phyloP scores from a whole-genome alignment of 2,113 vertebrate species.

The Sphyrna mokarran region DNA sequence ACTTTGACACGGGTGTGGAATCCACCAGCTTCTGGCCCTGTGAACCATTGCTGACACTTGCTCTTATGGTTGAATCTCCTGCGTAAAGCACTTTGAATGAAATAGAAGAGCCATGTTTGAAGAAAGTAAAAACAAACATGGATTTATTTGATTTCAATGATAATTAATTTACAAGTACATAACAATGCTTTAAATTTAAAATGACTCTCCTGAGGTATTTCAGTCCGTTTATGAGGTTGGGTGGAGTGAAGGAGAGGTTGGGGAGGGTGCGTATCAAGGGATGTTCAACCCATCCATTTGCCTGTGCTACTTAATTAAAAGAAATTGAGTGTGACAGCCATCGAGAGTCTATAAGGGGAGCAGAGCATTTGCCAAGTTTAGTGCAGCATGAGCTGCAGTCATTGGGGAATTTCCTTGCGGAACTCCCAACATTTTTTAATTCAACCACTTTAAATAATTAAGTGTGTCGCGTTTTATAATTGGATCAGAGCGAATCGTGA shows the following conservation, averaged over 20 bases:
- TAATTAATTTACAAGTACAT: neutral
- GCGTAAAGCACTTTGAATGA: neutral
- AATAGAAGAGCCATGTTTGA: neutral
- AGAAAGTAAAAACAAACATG: neutral
- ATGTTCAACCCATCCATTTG: neutral
- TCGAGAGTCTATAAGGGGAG: neutral
- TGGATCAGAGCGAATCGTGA: neutral
- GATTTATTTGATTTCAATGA: neutral
- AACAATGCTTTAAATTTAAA: neutral
- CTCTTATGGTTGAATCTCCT: neutral
- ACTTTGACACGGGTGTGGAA: neutral
- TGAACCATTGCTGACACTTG: neutral
- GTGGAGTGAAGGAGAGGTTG: neutral
- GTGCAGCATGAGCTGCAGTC: neutral
- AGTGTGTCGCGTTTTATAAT: neutral
- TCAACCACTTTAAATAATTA: neutral
- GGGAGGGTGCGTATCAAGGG: neutral
- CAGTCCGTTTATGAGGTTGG: no score
- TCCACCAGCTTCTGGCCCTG: neutral
- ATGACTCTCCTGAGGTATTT: neutral
- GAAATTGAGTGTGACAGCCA: neutral
- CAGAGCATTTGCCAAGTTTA: neutral
- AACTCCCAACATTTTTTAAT: neutral
- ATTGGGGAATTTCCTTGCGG: neutral
- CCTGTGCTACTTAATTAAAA: neutral